phyloP scores from a whole-genome alignment of 2,797 vertebrate genomes.

The Falco novaeseelandiae region DNA sequence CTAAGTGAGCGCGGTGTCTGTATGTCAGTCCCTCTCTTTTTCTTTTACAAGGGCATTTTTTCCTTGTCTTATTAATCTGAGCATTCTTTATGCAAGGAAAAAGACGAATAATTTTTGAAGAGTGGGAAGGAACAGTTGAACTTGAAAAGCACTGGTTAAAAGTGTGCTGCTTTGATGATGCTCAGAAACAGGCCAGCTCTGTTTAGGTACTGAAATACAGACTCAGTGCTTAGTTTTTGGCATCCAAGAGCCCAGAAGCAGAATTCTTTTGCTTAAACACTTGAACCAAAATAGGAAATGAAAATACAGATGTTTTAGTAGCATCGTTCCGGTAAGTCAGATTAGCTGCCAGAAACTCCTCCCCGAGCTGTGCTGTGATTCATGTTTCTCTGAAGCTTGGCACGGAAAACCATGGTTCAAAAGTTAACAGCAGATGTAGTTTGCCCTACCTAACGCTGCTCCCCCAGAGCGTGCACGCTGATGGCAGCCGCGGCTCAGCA shows the following conservation, averaged over 20 bases:
- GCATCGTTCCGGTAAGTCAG: neutral
- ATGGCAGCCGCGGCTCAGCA: rapidly evolving
- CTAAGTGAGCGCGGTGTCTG: conserved; percentile 25
- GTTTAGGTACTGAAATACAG: conserved; percentile 44
- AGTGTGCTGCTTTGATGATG: conserved; percentile 8
- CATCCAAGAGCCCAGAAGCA: conserved; percentile 6
- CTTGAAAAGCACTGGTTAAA: conserved; percentile 44
- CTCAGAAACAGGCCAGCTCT: conserved; percentile 42
- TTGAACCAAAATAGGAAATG: neutral
- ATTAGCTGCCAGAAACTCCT: neutral
- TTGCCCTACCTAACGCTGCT: neutral
- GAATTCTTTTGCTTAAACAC: neutral
- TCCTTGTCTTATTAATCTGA: conserved; percentile 51
- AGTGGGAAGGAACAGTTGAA: conserved; percentile 9
- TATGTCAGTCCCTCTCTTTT: conserved; percentile 20
- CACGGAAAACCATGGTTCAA: neutral
- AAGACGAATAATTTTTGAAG: conserved; percentile 30
- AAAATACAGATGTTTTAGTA: conserved; percentile 33
- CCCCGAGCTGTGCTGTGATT: neutral
- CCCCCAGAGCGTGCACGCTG: neutral
- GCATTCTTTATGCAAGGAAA: conserved; percentile 48
- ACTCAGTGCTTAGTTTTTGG: neutral
- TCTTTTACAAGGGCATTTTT: conserved; percentile 57
- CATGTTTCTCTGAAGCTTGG: neutral
- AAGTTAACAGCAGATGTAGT: neutral